A percentile compares a stretch with the other conserved stretches of the same genome.
Evolutionary conservation across 2,888 invertebrate genomes (phyloP).

Genomic region (Yponomeuta cagnagella): DNA sequence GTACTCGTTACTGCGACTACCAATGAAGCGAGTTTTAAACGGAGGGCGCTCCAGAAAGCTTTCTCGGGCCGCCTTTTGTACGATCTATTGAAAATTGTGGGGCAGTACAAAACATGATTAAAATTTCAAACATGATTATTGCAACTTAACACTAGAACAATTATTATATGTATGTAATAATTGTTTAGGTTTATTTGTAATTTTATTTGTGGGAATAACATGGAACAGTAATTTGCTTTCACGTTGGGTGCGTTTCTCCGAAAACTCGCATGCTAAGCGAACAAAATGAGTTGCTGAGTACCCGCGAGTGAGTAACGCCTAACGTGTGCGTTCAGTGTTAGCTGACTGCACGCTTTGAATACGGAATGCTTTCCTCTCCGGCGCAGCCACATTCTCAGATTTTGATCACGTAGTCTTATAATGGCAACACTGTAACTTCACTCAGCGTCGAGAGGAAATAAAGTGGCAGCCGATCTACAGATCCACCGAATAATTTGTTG

Average conservation of each 20-base stretch:
- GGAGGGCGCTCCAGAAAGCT: no score
- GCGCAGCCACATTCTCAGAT: slow-evolving; percentile 22
- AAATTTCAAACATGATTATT: no score
- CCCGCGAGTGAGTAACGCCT: background rate
- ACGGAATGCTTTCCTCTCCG: slow-evolving; percentile 10
- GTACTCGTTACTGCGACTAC: background rate
- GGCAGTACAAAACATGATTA: no score
- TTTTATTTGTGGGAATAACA: no score
- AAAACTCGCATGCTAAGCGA: background rate
- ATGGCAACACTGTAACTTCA: slow-evolving; percentile 18
- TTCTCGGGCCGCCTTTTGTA: no score
- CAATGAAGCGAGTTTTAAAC: background rate
- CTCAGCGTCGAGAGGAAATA: slow-evolving; percentile 11
- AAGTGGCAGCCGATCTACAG: background rate
- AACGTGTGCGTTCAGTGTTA: background rate
- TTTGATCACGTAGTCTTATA: slow-evolving; percentile 30
- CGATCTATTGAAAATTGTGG: no score
- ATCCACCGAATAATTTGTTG: background rate
- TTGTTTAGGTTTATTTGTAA: no score
- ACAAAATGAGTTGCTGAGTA: background rate
- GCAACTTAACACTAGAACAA: no score
- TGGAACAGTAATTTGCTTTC: no score
- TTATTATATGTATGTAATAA: no score
- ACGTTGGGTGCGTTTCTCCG: background rate
- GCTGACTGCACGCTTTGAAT: slow-evolving; percentile 16